Evolutionary conservation across 2,888 invertebrate species (phyloP).

Genomic region (Tetramorium bicarinatum): DNA sequence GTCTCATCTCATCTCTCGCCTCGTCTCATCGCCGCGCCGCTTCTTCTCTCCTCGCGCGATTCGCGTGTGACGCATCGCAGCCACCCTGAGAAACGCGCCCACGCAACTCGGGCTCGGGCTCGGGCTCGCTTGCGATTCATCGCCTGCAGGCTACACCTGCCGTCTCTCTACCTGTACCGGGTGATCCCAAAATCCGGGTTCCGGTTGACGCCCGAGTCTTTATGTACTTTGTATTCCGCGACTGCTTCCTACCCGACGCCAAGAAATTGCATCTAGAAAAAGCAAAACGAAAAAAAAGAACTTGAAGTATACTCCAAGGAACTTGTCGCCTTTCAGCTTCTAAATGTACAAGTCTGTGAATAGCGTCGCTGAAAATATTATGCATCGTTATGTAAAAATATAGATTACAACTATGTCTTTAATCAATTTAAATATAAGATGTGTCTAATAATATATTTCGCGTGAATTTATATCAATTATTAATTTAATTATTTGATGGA

Average conservation of each 20-base stretch:
- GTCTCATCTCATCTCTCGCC: conserved; percentile 56
- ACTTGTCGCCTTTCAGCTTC: neutral
- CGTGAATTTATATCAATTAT: too few species aligned
- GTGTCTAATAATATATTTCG: too few species aligned
- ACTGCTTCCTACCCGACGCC: neutral
- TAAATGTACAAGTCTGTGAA: neutral
- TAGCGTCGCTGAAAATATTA: neutral
- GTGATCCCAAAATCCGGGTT: conserved; percentile 73
- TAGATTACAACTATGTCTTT: too few species aligned
- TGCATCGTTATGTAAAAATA: neutral
- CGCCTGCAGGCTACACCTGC: conserved; percentile 80
- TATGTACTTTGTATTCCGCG: neutral
- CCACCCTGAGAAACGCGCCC: conserved; percentile 85
- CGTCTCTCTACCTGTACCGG: conserved; percentile 71
- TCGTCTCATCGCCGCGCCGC: conserved; percentile 38
- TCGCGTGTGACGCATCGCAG: conserved; percentile 82
- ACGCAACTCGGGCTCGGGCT: conserved; percentile 73
- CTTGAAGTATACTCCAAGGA: neutral
- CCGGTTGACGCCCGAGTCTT: conserved; percentile 3
- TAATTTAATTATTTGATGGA: too few species aligned
- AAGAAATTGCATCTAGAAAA: neutral
- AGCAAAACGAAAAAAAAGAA: neutral
- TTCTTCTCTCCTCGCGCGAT: conserved; percentile 60
- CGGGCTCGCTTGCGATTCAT: conserved; percentile 73
- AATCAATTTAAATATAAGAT: too few species aligned